These are phyloP conservation scores for Actias luna DNA, from an alignment of 2,888 invertebrate species.

Conservation along the genomic window DNA sequence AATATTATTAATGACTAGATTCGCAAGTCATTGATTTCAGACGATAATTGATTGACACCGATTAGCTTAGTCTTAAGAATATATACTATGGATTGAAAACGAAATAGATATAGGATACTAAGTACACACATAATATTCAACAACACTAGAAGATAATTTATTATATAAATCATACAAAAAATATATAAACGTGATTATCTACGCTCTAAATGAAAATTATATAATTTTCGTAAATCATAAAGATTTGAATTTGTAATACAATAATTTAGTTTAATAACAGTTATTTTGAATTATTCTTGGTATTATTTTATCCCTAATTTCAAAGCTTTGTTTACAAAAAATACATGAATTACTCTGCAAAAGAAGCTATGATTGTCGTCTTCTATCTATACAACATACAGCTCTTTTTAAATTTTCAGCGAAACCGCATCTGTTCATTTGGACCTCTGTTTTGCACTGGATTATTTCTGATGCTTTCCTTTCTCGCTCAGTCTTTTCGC, in stretches of 20 bases:
- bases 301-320: slow-evolving; percentile 1
- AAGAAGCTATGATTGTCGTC: slow-evolving; percentile 63
- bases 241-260: too few species aligned
- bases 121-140: not conserved
- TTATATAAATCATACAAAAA: not conserved
- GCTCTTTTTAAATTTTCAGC: slow-evolving; percentile 71
- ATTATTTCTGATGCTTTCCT: slow-evolving; percentile 43
- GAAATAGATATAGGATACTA: not conserved
- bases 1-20: slow-evolving; percentile 48
- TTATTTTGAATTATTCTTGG: not conserved
- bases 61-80: slow-evolving; percentile 28
- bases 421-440: slow-evolving; percentile 66
- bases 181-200: not conserved
- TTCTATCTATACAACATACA: slow-evolving; percentile 73
- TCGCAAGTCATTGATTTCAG: slow-evolving; percentile 46
- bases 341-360: not conserved
- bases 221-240: not conserved
- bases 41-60: slow-evolving; percentile 45
- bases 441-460: slow-evolving; percentile 58
- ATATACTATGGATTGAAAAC: slow-evolving; percentile 12
- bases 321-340: not conserved
- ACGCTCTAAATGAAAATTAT: not conserved
- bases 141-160: not conserved
- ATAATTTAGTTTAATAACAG: not conserved
- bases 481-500: slow-evolving; percentile 61